A percentile compares a stretch with the other conserved stretches of the same genome.
These are phyloP conservation scores for Ceratosolen fusciceps DNA, from an alignment of 1,140 invertebrate genomes.

Conservation along the genomic window DNA sequence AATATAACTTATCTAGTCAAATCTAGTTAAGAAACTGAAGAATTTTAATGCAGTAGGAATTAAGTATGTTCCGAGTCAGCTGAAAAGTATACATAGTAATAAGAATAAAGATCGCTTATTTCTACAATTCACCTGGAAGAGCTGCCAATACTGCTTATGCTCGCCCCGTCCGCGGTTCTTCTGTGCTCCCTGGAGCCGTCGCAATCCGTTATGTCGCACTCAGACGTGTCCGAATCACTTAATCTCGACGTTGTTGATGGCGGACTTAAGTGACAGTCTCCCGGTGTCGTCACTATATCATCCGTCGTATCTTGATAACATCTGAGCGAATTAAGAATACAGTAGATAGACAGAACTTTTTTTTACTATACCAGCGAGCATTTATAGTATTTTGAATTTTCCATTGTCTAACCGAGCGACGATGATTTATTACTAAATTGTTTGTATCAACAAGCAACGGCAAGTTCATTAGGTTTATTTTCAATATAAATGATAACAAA, in stretches of 20 bases:
- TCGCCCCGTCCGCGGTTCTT: constrained; percentile 81
- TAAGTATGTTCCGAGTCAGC: too few species aligned
- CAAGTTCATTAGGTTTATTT: too few species aligned
- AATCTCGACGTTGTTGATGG: constrained; percentile 89
- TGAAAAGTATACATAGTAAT: too few species aligned
- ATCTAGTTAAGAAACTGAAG: background rate
- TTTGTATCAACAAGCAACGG: background rate
- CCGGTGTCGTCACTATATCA: constrained; percentile 77
- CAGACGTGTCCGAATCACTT: constrained; percentile 94
- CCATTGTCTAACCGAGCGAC: background rate
- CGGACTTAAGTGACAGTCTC: constrained; percentile 90
- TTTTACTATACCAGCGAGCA: too few species aligned
- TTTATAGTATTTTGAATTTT: background rate
- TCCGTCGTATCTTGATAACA: constrained; percentile 69
- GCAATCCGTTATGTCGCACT: constrained; percentile 86
- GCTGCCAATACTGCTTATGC: constrained; percentile 89
- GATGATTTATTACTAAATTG: background rate
- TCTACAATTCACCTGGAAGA: constrained; percentile 77
- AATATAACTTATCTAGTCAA: too few species aligned
- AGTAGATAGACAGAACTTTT: too few species aligned
- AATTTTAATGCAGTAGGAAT: too few species aligned
- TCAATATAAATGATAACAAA: too few species aligned
- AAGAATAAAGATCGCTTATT: background rate
- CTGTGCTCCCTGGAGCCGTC: constrained; percentile 75
- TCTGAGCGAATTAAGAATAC: constrained; percentile 41